Evolutionary conservation across 2,888 invertebrate species (phyloP).

Genomic region (Tolmerus cingulatus): DNA sequence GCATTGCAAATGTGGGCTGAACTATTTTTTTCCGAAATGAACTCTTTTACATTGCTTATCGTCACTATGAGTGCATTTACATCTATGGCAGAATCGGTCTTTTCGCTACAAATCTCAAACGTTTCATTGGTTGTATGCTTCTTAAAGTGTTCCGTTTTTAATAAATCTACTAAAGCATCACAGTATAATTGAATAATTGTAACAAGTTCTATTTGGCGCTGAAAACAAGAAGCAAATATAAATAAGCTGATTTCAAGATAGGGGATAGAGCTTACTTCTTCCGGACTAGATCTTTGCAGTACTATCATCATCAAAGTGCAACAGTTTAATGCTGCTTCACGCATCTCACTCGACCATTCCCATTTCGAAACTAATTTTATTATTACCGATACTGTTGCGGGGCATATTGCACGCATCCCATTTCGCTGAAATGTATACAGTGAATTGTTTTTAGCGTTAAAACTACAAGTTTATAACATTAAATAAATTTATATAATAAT

Average conservation of each 20-base stretch:
- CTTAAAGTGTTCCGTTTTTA: slow-evolving; percentile 59
- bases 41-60: slow-evolving; percentile 59
- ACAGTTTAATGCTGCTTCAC: slow-evolving; percentile 65
- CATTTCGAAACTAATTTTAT: slow-evolving; percentile 65
- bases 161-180: slow-evolving; percentile 60
- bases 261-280: slow-evolving; percentile 60
- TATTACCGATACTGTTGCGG: slow-evolving; percentile 69
- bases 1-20: slow-evolving; percentile 57
- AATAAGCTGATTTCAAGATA: neutral
- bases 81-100: slow-evolving; percentile 56
- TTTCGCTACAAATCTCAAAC: slow-evolving; percentile 56
- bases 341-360: slow-evolving; percentile 61
- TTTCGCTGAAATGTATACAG: slow-evolving; percentile 63
- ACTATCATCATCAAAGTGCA: slow-evolving; percentile 67
- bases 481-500: neutral
- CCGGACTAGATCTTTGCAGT: slow-evolving; percentile 67
- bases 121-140: slow-evolving; percentile 50
- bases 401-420: slow-evolving; percentile 69
- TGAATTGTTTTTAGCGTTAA: neutral
- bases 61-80: slow-evolving; percentile 59
- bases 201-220: slow-evolving; percentile 69
- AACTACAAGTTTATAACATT: neutral
- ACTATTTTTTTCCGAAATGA: slow-evolving; percentile 55
- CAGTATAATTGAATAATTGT: slow-evolving; percentile 62
- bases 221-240: neutral